Conservation (phyloP, 2,888 invertebrate species). For the Iphiclides podalirius region DNA sequence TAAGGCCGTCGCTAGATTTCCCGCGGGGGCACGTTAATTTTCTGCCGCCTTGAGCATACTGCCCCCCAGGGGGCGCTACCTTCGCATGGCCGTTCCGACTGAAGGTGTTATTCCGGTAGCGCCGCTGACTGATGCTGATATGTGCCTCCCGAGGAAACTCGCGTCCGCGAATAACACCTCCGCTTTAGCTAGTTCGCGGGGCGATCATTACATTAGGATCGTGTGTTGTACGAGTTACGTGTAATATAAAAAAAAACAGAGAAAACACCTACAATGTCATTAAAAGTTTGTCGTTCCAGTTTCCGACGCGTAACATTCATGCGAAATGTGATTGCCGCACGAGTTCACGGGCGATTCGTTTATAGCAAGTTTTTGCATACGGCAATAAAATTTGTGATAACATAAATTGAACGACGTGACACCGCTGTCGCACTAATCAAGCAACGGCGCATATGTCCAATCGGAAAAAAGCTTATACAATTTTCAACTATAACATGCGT, state of each 20-base stretch:
- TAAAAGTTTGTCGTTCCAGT: constrained; percentile 21
- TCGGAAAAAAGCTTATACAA: too few species aligned
- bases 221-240: constrained; percentile 18
- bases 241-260: constrained; percentile 18
- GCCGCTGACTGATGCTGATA: constrained; percentile 71
- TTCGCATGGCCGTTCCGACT: constrained; percentile 75
- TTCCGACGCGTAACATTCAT: constrained; percentile 9
- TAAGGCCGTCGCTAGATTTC: constrained; percentile 83
- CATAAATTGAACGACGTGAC: too few species aligned
- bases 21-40: constrained; percentile 85
- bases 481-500: too few species aligned
- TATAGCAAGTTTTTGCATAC: constrained; percentile 15
- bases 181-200: too few species aligned
- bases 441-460: too few species aligned
- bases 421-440: too few species aligned
- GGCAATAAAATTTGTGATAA: neutral
- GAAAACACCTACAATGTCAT: constrained; percentile 20
- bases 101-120: constrained; percentile 77
- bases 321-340: constrained; percentile 4
- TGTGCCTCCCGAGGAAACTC: constrained; percentile 62
- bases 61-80: constrained; percentile 81
- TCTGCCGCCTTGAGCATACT: constrained; percentile 88
- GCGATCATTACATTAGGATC: neutral
- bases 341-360: constrained; percentile 20
- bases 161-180: constrained; percentile 50